These are phyloP conservation scores for Brassicogethes aeneus DNA, from an alignment of 2,888 invertebrate species.

Conservation along the genomic window DNA sequence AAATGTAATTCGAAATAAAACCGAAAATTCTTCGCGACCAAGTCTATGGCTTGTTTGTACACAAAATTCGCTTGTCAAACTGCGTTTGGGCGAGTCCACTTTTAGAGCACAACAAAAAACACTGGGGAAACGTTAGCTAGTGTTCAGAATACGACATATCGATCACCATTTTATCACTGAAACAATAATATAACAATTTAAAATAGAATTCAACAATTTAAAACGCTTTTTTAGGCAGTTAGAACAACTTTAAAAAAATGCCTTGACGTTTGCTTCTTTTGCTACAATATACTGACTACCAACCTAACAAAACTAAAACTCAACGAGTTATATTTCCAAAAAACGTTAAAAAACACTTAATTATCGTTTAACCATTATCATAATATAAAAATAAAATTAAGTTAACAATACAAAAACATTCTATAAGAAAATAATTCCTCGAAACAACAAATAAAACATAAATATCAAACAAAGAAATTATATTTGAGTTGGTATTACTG, in stretches of 20 bases:
- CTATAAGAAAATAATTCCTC: too few relatives aligned
- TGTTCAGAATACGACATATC: conserved; percentile 33
- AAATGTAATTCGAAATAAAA: conserved; percentile 32
- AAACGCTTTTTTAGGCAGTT: neutral
- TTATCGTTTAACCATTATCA: too few relatives aligned
- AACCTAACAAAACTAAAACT: too few relatives aligned
- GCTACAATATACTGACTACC: too few relatives aligned
- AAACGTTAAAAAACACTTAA: too few relatives aligned
- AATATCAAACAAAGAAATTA: neutral
- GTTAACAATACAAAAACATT: too few relatives aligned
- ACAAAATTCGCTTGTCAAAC: conserved; percentile 20
- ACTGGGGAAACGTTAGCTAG: conserved; percentile 23
- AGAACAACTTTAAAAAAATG: too few relatives aligned
- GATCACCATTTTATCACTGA: conserved; percentile 19
- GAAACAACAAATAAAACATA: too few relatives aligned
- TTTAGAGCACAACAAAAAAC: conserved; percentile 18
- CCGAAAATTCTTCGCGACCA: conserved; percentile 15
- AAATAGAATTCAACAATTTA: neutral
- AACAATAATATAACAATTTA: conserved; percentile 1
- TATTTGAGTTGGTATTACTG: neutral
- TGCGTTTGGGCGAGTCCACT: conserved; percentile 38
- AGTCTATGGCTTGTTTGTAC: conserved; percentile 19
- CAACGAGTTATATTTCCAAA: too few relatives aligned
- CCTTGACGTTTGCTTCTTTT: too few relatives aligned
- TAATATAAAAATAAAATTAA: too few relatives aligned